Base-by-base conservation (phyloP, 2,888 invertebrate genomes). In the Amiota communis region DNA sequence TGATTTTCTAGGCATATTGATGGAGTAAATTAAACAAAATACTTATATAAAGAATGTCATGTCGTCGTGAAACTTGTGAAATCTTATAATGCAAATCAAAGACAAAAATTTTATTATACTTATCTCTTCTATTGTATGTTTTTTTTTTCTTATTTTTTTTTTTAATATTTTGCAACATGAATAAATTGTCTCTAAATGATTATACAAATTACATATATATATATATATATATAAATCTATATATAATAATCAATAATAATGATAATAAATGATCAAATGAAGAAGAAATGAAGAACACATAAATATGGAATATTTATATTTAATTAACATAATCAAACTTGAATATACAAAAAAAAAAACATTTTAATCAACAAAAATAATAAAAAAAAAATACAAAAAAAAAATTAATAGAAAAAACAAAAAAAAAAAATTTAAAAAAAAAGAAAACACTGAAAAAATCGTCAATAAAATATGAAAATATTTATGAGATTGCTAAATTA, bases 11-110 rank as follows among this genome's bases (percentile, higher is more conserved):
- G 87, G 87, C 73, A 81, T 75, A 72, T 78, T 87, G 78, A 77
- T 85, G 74, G 87, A 87, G 76, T 87, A 84, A 53, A 53, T 53
- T 53, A 53, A n/a, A 53, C 11, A 59, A 20, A 20, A 36, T 36
- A 36, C 8, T 6, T 23, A 23, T 23, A 36, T 36, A 36, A 36
- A 36, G 8, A 6, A 6, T 36, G 36, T 36, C 36, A 6, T 36
- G 36, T 36, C 36, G 36, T 36, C 6, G 36, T 36, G 36, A 36
- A 70, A 70, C 67, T 71, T 67, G 67, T 57, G 71, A 72, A 72
- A 72, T 72, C 81, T 81, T 77, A 80, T 36, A 74, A 82, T 79
- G 80, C 78, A 87, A 81, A 83, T 79, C 77, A 81, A 82, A 82
- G 86, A 80, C 82, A 81, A 78, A 49, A 23, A 36, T 36, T 36